A percentile compares a stretch with the other conserved stretches of the same genome.
Evolutionary conservation across 2,888 invertebrate genomes (phyloP).

Genomic region (Oxyteleia sp.): DNA sequence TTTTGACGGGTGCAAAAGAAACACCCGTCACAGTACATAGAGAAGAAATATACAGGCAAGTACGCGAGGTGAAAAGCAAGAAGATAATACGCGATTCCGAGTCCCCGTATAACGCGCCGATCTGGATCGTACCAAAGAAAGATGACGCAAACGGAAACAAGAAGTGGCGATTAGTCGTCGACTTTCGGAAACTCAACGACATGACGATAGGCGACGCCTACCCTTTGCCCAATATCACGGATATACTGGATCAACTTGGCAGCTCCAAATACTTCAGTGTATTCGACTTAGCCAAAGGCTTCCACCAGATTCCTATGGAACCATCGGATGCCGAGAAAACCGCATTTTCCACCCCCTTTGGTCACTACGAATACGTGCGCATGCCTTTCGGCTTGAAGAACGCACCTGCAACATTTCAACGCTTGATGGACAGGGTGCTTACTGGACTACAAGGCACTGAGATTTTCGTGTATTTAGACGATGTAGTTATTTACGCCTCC

Average conservation of each 20-base stretch:
- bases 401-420: too few relatives aligned
- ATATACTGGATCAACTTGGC: constrained; percentile 53
- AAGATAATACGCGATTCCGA: not conserved
- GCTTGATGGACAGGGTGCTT: constrained; percentile 8
- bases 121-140: too few relatives aligned
- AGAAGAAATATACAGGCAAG: too few relatives aligned
- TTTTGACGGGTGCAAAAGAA: too few relatives aligned
- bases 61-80: too few relatives aligned
- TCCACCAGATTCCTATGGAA: constrained; percentile 78
- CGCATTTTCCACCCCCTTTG: constrained; percentile 59
- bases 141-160: constrained; percentile 38
- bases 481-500: too few relatives aligned
- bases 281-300: constrained; percentile 71
- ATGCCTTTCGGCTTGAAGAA: too few relatives aligned
- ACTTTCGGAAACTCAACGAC: constrained; percentile 54
- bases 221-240: constrained; percentile 12
- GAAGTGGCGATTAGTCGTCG: not conserved
- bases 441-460: constrained; percentile 3
- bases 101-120: constrained; percentile 11
- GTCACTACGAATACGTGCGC: constrained; percentile 73
- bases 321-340: constrained; percentile 65
- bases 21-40: too few relatives aligned
- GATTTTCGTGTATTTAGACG: constrained; percentile 5
- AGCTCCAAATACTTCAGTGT: constrained; percentile 54
- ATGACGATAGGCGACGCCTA: constrained; percentile 54